Evolutionary conservation across 2,113 vertebrate genomes (phyloP).

Genomic region (Burhinus bistriatus): DNA sequence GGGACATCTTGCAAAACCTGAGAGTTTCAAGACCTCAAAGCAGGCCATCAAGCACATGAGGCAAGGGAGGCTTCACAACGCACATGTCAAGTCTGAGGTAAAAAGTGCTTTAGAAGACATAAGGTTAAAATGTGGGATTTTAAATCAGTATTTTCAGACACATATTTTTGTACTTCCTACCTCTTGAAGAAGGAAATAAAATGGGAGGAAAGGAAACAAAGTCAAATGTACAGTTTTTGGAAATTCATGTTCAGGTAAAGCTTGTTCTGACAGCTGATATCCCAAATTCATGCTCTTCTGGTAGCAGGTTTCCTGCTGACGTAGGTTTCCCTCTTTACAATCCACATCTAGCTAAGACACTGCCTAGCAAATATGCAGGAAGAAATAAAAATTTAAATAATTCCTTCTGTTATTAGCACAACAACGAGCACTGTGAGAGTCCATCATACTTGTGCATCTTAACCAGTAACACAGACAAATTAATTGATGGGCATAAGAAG

Average conservation of each 20-base stretch:
- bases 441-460: not conserved
- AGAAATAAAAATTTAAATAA: not conserved
- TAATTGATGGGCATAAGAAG: not conserved
- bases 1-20: not conserved
- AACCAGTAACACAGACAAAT: not conserved
- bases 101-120: not conserved
- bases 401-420: not conserved
- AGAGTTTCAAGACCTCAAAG: not conserved
- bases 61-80: not conserved
- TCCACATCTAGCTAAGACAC: not conserved
- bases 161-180: not conserved
- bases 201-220: not conserved
- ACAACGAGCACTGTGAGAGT: not conserved
- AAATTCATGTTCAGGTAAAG: not conserved
- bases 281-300: not conserved
- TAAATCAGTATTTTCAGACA: not conserved
- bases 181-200: not conserved
- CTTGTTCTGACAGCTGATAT: not conserved
- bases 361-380: not conserved
- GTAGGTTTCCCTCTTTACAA: not conserved
- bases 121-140: not conserved
- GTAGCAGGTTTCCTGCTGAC: not conserved
- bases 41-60: fast-evolving
- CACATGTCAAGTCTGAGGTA: not conserved
- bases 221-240: not conserved